Evolutionary conservation across 2,888 invertebrate genomes (phyloP), one percentile per base, ranked within the genome.

Genomic region (Mesodorylaimus sp.): DNA sequence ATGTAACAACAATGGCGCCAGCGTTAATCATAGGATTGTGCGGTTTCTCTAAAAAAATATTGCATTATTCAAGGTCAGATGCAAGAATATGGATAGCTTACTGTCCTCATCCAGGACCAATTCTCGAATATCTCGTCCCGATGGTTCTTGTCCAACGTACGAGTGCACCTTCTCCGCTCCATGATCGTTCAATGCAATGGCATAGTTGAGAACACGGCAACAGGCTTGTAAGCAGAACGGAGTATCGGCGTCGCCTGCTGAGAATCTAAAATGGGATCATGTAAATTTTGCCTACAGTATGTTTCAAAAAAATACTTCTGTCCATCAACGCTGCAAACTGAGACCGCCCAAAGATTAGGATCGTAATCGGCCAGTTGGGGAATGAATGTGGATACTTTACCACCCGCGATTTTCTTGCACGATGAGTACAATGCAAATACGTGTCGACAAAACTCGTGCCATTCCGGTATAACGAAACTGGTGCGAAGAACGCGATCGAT

Each of bases 11-110:
- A 59, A 95, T 91, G 38, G 93, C 91, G 19, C 95, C 93, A 10
- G 93, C 86, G 69, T 95, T 95, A 57, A 93, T 88, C 88, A 95
- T 87, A 0, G 95, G 95, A 72, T 95, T 95, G 70, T 95, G 93
- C 0, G 93, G 93, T 68, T 88, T 88, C 72, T 86, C 91, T 91
- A 72, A 45, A 74, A 58, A 39, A 50, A 48, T 42, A 43, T 32
- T 21, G 7, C 21, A 27, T 48, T 16, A 2, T 16, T 41, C 32
- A 32, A 51, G 47, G 39, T 3, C 23, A 38, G 28, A 51, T 23
- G 29, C n/a, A n/a, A n/a, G n/a, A 28, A 28, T 41, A 21, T 19
- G 50, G n/a, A 48, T 55, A 58, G 76, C 82, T 74, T 70, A 89
- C 91, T 86, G 63, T 86, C 83, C 64, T 82, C 77, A 74, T 91